Evolutionary conservation across 2,888 invertebrate species (phyloP).

Genomic region (Pemphredon lugubris): DNA sequence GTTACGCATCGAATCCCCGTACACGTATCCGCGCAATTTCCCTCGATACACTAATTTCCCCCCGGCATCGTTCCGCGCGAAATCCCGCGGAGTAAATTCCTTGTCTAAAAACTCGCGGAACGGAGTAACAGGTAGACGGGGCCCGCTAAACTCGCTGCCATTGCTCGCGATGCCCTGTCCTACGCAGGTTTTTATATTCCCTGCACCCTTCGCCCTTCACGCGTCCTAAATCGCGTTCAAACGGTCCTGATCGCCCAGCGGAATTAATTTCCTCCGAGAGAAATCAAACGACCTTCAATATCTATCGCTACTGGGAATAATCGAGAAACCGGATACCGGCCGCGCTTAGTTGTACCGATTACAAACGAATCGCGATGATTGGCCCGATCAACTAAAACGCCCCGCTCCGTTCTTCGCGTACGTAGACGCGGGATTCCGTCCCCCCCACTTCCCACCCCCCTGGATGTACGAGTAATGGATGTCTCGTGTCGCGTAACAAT

Average conservation of each 20-base stretch:
- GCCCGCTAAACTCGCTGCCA: constrained; percentile 3
- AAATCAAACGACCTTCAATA: constrained; percentile 50
- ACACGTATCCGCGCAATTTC: neutral
- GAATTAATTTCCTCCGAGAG: constrained; percentile 47
- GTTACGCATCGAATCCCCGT: neutral
- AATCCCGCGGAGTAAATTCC: constrained; percentile 17
- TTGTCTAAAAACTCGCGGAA: constrained; percentile 10
- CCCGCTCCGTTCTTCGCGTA: too few relatives aligned
- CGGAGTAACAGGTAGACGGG: constrained; percentile 45
- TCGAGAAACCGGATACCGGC: constrained; percentile 40
- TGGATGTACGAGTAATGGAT: constrained; percentile 5
- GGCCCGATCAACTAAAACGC: too few relatives aligned
- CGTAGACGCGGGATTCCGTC: neutral
- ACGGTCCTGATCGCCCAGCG: constrained; percentile 23
- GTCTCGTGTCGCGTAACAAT: constrained; percentile 27
- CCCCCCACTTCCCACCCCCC: neutral
- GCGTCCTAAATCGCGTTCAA: constrained; percentile 29
- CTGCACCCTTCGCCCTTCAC: neutral
- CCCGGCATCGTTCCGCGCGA: too few relatives aligned
- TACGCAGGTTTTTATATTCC: neutral
- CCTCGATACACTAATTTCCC: neutral
- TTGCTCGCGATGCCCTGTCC: neutral
- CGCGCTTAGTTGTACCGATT: constrained; percentile 37
- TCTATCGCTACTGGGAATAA: constrained; percentile 52
- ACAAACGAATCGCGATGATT: constrained; percentile 22